Conservation (phyloP, 2,888 invertebrate genomes). For the Xestia rhomboidea region DNA sequence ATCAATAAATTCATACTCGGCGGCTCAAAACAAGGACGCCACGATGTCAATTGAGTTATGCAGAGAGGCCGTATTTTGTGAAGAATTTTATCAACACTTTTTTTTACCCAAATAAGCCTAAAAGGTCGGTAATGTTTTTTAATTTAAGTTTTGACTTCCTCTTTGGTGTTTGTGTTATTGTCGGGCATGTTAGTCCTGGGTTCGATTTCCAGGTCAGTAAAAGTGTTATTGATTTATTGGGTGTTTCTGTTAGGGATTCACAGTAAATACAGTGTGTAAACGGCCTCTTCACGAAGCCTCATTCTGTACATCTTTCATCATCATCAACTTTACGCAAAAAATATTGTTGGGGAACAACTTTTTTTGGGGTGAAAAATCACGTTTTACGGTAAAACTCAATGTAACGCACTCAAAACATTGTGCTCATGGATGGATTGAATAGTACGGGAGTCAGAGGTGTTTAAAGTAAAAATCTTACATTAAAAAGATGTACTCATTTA, state of each 20-base stretch:
- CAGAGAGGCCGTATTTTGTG: background rate
- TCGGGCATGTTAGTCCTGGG: background rate
- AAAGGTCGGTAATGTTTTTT: background rate
- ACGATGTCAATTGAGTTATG: constrained; percentile 36
- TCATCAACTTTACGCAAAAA: too few relatives aligned
- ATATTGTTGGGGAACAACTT: too few relatives aligned
- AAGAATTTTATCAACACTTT: background rate
- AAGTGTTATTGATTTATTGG: background rate
- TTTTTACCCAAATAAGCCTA: background rate
- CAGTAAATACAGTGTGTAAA: too few relatives aligned
- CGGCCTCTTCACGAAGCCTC: too few relatives aligned
- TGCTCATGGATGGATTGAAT: too few relatives aligned
- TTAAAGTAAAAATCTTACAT: too few relatives aligned
- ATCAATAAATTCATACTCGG: constrained; percentile 39
- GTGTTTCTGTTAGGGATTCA: background rate
- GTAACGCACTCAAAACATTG: too few relatives aligned
- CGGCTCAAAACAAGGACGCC: constrained; percentile 26
- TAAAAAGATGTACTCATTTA: too few relatives aligned
- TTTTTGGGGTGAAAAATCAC: too few relatives aligned
- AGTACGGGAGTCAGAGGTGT: too few relatives aligned
- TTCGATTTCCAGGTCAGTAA: background rate
- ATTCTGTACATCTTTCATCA: too few relatives aligned
- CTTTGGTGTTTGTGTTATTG: background rate
- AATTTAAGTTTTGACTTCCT: background rate
- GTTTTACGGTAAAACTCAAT: too few relatives aligned